Evolutionary conservation across 2,797 vertebrate species (phyloP).

Genomic region (Platyrinchus mystaceus): DNA sequence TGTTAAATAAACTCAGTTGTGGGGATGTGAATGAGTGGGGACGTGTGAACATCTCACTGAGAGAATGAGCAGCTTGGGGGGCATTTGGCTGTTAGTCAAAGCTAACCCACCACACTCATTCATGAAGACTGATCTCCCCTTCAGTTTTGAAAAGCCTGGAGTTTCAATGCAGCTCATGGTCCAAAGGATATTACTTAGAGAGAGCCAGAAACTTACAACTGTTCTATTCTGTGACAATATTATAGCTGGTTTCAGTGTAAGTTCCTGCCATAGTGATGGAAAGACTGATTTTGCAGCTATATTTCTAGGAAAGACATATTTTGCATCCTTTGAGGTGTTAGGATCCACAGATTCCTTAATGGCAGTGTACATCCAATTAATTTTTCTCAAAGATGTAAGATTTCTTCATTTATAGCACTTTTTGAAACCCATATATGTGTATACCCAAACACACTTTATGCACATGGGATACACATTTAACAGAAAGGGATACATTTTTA

Average conservation of each 20-base stretch:
- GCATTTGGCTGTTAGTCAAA: background rate
- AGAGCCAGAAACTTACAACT: background rate
- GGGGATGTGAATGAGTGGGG: accelerated
- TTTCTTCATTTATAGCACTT: background rate
- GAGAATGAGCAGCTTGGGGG: background rate
- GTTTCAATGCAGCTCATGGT: background rate
- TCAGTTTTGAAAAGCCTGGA: background rate
- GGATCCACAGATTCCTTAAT: background rate
- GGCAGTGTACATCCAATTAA: background rate
- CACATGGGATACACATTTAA: background rate
- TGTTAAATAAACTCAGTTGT: background rate
- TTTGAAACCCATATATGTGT: background rate
- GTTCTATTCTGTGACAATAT: background rate
- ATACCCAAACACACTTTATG: background rate
- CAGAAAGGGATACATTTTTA: background rate
- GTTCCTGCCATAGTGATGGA: background rate
- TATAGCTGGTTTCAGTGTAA: background rate
- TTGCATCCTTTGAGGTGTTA: background rate
- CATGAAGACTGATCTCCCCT: background rate
- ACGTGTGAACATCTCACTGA: background rate
- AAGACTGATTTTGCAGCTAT: background rate
- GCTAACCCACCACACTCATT: background rate
- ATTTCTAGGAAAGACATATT: background rate
- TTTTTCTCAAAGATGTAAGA: background rate
- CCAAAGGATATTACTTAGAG: background rate